Evolutionary conservation across 2,797 vertebrate species (phyloP), one percentile per base, ranked within the genome.

Genomic region (Catostomus latipinnis): DNA sequence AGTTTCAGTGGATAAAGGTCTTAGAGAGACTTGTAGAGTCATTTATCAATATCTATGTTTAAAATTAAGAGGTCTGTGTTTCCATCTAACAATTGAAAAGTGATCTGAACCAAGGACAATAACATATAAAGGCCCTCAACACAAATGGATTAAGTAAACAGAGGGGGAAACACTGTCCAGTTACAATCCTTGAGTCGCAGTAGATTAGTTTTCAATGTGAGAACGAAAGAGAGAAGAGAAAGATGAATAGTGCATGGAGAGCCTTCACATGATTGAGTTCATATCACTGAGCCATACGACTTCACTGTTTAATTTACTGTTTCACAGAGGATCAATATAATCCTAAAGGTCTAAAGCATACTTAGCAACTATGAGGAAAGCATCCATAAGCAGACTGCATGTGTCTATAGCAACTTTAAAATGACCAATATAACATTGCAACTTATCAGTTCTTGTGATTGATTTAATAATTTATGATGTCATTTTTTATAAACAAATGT

Each of bases 191-290:
- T 61, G 81, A 81, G 86, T 81, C 65, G 11, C 6, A 61, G 6
- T 1, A 57, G 84, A 86, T 86, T 80, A 84, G 48, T 82, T 78
- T 80, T 67, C 57, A 22, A 56, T 77, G 84, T 80, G 65, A 74
- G 60, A 53, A 57, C n/a, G 74, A 57, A 45, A 71, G 18, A 52
- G n/a, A 14, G 11, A 16, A 43, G 45, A 62, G 6, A 43, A 48
- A 76, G 50, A 76, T 22, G 22, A 78, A 61, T 12, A 10, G 76
- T 16, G 46, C 12, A 34, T 34, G 34, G 34, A 34, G 34, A 34
- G 34, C 34, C 12, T 67, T 75, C 54, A 53, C 18, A n/a, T 7
- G 6, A 43, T 14, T 62, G 18, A 50, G 18, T 60, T 34, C 4
- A 34, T 34, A 34, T 34, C 58, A 43, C 16, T 67, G 43, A 34